These are phyloP conservation scores for Eristalis tenax DNA, from an alignment of 2,888 invertebrate genomes.

Conservation along the genomic window DNA sequence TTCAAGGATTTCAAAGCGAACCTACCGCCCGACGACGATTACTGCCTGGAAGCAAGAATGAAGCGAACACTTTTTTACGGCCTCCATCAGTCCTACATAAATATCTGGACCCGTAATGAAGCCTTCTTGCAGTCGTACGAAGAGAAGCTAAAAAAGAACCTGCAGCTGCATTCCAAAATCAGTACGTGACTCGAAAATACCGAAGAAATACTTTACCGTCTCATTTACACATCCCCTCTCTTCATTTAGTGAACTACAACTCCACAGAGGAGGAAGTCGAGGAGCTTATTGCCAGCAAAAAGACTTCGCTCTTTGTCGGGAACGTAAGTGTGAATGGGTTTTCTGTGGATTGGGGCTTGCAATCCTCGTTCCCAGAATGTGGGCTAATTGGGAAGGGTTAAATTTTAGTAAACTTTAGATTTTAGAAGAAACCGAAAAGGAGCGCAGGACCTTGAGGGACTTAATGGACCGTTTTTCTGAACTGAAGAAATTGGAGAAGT, in stretches of 20 bases:
- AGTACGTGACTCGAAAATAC: constrained; percentile 75
- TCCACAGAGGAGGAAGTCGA: constrained; percentile 81
- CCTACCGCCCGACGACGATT: constrained; percentile 78
- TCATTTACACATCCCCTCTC: constrained; percentile 9
- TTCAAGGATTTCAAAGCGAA: constrained; percentile 79
- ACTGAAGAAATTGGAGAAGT: constrained; percentile 80
- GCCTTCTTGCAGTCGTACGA: constrained; percentile 79
- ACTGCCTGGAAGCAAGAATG: constrained; percentile 80
- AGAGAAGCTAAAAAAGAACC: constrained; percentile 79
- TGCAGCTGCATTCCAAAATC: constrained; percentile 80
- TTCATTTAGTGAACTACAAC: constrained; percentile 78
- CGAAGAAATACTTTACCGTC: constrained; percentile 9
- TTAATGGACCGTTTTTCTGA: constrained; percentile 80
- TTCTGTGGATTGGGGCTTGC: background rate
- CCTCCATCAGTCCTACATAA: constrained; percentile 79
- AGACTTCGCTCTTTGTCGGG: constrained; percentile 80
- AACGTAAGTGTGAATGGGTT: constrained; percentile 77
- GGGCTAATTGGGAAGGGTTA: constrained; percentile 55
- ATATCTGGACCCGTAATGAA: constrained; percentile 80
- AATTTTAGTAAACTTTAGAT: constrained; percentile 75
- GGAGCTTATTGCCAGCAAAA: constrained; percentile 79
- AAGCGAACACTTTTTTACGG: constrained; percentile 80
- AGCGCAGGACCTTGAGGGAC: constrained; percentile 79
- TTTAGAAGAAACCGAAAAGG: constrained; percentile 80
- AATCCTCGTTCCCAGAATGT: background rate